Percentiles rank a stretch among this genome's conserved stretches.
These are phyloP conservation scores for Garrulus glandarius DNA, from an alignment of 2,797 vertebrate species.

Conservation along the genomic window DNA sequence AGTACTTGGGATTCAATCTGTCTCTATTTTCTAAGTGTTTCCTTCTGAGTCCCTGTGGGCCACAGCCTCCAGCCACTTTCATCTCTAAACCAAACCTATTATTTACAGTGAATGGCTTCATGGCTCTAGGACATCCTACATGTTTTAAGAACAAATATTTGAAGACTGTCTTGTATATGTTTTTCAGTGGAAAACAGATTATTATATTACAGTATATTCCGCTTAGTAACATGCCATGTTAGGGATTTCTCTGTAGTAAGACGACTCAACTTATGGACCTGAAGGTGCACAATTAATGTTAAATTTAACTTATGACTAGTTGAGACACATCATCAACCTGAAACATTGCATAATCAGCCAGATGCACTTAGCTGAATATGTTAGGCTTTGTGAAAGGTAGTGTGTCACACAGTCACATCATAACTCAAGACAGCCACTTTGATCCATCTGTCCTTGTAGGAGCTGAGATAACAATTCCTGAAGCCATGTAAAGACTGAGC, in stretches of 20 bases:
- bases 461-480: background rate
- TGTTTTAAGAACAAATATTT: constrained; percentile 38
- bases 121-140: constrained; percentile 27
- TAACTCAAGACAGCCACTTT: constrained; percentile 1
- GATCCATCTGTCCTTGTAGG: background rate
- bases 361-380: background rate
- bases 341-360: background rate
- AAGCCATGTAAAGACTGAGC: background rate
- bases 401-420: background rate
- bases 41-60: constrained; percentile 22
- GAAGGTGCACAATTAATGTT: constrained; percentile 2
- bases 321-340: background rate
- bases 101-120: background rate
- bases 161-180: background rate
- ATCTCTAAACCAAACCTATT: constrained; percentile 13
- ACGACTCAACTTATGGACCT: background rate
- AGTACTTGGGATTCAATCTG: constrained; percentile 43
- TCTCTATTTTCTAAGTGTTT: constrained; percentile 45
- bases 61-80: constrained; percentile 39
- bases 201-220: background rate
- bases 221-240: background rate
- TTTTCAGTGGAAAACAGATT: constrained; percentile 31
- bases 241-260: background rate
- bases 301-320: background rate
- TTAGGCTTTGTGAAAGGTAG: background rate